phyloP scores from a whole-genome alignment of 2,797 vertebrate genomes.

The Myotis pilosus region DNA sequence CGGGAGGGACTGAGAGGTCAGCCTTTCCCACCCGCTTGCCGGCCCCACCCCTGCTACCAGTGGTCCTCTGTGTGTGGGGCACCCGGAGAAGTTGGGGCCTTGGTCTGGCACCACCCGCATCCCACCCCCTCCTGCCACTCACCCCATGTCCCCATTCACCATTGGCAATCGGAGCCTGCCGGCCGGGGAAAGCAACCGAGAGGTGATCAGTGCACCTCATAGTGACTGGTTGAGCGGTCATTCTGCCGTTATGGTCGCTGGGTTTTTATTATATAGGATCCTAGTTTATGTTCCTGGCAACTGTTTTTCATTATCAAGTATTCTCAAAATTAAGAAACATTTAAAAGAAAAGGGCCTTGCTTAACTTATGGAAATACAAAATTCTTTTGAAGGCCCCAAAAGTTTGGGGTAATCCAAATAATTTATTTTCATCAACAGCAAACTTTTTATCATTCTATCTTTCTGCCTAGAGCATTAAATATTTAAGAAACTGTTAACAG shows the following conservation, averaged over 20 bases:
- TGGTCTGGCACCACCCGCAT: no score
- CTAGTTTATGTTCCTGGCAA: neutral
- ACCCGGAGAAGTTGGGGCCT: no score
- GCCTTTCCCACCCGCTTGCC: accelerated
- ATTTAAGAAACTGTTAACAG: slow-evolving; percentile 67
- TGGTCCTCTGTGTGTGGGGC: no score
- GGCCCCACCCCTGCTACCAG: no score
- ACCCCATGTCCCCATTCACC: no score
- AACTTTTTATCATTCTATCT: slow-evolving; percentile 44
- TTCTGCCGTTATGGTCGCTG: no score
- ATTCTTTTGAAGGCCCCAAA: neutral
- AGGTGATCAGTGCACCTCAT: no score
- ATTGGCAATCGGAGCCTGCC: accelerated
- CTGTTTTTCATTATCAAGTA: neutral
- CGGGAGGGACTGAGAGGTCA: no score
- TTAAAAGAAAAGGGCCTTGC: neutral
- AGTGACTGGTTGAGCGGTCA: no score
- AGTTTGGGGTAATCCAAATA: neutral
- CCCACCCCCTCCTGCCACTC: no score
- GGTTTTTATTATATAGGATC: neutral
- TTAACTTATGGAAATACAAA: neutral
- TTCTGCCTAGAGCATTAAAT: slow-evolving; percentile 52
- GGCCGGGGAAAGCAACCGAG: no score
- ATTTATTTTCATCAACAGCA: slow-evolving; percentile 57
- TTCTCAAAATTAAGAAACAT: slow-evolving; percentile 41